Conservation (phyloP, 2,888 invertebrate species). For the Oeneis ivallda region DNA sequence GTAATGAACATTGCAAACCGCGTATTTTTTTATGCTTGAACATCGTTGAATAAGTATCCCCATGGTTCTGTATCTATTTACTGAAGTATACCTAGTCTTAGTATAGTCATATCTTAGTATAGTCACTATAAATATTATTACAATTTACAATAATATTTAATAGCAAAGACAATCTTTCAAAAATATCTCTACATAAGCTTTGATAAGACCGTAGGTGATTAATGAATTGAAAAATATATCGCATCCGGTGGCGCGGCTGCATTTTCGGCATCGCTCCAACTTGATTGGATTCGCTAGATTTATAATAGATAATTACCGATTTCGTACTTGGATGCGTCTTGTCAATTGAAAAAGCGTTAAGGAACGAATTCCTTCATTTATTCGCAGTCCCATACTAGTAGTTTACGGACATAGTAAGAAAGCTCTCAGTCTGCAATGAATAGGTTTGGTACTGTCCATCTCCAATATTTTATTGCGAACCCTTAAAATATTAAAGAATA, state of each 20-base stretch:
- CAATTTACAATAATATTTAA: too few relatives aligned
- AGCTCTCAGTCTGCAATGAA: too few relatives aligned
- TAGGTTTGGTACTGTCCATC: too few relatives aligned
- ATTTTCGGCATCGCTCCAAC: slow-evolving; percentile 25
- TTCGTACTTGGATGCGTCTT: slow-evolving; percentile 32
- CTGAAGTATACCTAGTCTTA: too few relatives aligned
- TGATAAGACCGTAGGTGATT: slow-evolving; percentile 26
- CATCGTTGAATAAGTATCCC: too few relatives aligned
- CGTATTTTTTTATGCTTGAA: too few relatives aligned
- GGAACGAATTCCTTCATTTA: slow-evolving; percentile 23
- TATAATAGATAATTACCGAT: slow-evolving; percentile 35
- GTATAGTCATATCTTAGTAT: too few relatives aligned
- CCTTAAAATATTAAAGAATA: not conserved
- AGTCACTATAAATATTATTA: too few relatives aligned
- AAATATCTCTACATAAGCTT: slow-evolving; percentile 28
- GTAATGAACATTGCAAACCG: too few relatives aligned
- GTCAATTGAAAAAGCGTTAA: slow-evolving; percentile 21
- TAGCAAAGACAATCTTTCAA: not conserved
- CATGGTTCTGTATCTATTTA: too few relatives aligned
- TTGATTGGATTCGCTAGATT: slow-evolving; percentile 33
- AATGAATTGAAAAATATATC: slow-evolving; percentile 30
- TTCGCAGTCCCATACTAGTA: too few relatives aligned
- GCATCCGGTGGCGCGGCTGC: slow-evolving; percentile 16
- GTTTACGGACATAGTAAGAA: not conserved
- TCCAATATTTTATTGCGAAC: not conserved